A percentile compares a stretch with the other conserved stretches of the same genome.
phyloP scores from a whole-genome alignment of 2,797 vertebrate genomes.

The Rhynchonycteris naso region DNA sequence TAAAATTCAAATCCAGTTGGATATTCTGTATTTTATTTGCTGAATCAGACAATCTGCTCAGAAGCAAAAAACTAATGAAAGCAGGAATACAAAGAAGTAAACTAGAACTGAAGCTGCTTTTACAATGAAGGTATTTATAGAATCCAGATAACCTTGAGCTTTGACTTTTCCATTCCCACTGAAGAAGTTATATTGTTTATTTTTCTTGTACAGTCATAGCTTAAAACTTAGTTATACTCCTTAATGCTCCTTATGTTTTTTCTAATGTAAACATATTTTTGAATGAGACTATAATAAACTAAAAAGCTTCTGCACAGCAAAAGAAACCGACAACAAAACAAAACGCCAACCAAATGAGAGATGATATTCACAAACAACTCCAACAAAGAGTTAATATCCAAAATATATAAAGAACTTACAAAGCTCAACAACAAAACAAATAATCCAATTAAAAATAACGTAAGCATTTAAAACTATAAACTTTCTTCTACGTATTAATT shows the following conservation, averaged over 20 bases:
- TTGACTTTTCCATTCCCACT: not conserved
- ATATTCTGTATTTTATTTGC: not conserved
- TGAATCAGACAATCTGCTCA: not conserved
- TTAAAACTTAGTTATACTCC: slow-evolving; percentile 3
- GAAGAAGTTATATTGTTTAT: not conserved
- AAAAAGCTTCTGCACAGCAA: no score
- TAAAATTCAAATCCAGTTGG: slow-evolving; percentile 22
- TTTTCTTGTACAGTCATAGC: not conserved
- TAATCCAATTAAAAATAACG: no score
- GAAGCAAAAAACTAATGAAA: not conserved
- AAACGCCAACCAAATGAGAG: no score
- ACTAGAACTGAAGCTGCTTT: not conserved
- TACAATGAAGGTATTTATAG: not conserved
- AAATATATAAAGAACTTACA: no score
- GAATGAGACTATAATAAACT: no score
- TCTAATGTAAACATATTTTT: not conserved
- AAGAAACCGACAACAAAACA: no score
- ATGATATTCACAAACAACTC: no score
- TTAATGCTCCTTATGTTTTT: not conserved
- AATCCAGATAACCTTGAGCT: not conserved
- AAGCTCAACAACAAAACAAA: no score
- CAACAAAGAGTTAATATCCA: no score
- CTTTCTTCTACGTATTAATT: not conserved
- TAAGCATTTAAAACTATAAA: slow-evolving; percentile 18
- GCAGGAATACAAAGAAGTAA: not conserved